phyloP scores from a whole-genome alignment of 2,113 vertebrate species.

The Balaeniceps rex region DNA sequence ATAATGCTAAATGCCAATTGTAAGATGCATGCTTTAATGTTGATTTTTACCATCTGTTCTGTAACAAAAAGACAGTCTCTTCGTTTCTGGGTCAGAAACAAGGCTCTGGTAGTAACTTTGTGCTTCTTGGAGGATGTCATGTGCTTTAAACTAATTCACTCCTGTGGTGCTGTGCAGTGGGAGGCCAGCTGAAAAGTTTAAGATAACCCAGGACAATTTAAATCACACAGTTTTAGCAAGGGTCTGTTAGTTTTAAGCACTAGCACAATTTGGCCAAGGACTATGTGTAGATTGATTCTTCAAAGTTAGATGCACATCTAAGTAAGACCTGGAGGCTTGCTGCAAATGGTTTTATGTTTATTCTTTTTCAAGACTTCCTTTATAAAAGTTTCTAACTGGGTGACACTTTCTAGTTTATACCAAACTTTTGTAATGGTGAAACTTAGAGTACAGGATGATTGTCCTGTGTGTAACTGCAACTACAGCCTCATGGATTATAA shows the following conservation, averaged over 20 bases:
- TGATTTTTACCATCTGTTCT: slow-evolving; percentile 16
- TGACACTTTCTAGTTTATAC: background rate
- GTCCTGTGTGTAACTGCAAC: background rate
- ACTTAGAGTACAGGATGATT: background rate
- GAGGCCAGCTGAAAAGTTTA: background rate
- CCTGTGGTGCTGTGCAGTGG: background rate
- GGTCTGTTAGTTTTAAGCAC: background rate
- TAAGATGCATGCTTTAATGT: background rate
- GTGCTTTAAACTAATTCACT: slow-evolving; percentile 7
- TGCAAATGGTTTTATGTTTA: background rate
- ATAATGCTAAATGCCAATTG: background rate
- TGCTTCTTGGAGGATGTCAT: background rate
- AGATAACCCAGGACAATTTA: slow-evolving; percentile 1
- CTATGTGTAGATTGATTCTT: background rate
- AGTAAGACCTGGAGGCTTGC: background rate
- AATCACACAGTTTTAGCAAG: background rate
- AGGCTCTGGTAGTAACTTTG: background rate
- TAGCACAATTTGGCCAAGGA: background rate
- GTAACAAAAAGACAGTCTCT: background rate
- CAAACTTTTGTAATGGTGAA: background rate
- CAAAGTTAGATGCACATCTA: background rate
- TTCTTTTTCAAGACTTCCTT: background rate
- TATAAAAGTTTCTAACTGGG: background rate
- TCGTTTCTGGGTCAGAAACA: slow-evolving; percentile 42
- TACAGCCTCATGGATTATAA: background rate